Evolutionary conservation across 2,113 vertebrate species (phyloP).

Genomic region (Ranitomeya imitator): DNA sequence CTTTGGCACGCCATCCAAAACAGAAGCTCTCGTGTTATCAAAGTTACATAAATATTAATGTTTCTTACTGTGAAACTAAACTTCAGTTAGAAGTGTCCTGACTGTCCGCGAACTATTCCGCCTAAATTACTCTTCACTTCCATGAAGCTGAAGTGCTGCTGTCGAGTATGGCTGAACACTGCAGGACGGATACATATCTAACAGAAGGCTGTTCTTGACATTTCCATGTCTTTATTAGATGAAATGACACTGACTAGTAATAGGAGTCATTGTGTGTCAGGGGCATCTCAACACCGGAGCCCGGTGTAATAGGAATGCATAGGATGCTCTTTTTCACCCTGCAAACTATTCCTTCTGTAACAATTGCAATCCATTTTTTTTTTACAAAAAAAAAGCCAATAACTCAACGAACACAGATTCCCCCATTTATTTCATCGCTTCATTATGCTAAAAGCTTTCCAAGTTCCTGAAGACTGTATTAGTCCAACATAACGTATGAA

Average conservation of each 20-base stretch:
- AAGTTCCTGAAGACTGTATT: not conserved
- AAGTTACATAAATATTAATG: constrained; percentile 35
- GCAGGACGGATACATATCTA: too few relatives aligned
- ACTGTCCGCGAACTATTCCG: not conserved
- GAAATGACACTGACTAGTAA: not conserved
- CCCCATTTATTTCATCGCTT: not conserved
- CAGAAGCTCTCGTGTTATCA: rapidly evolving
- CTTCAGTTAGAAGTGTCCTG: not conserved
- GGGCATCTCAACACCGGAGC: not conserved
- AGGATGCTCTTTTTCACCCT: not conserved
- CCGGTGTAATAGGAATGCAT: not conserved
- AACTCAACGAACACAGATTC: not conserved
- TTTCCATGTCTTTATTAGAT: not conserved
- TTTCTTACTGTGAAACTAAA: not conserved
- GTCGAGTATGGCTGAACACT: not conserved
- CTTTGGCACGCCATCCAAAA: not conserved
- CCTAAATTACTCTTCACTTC: not conserved
- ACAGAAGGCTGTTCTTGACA: not conserved
- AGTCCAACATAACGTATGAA: not conserved
- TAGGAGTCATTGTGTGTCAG: not conserved
- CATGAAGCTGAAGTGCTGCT: not conserved
- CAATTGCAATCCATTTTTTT: not conserved
- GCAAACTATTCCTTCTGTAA: not conserved
- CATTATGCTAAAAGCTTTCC: not conserved
- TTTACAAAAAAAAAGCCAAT: too few relatives aligned